phyloP scores from a whole-genome alignment of 1,140 invertebrate genomes.

The Saccostrea cuccullata region DNA sequence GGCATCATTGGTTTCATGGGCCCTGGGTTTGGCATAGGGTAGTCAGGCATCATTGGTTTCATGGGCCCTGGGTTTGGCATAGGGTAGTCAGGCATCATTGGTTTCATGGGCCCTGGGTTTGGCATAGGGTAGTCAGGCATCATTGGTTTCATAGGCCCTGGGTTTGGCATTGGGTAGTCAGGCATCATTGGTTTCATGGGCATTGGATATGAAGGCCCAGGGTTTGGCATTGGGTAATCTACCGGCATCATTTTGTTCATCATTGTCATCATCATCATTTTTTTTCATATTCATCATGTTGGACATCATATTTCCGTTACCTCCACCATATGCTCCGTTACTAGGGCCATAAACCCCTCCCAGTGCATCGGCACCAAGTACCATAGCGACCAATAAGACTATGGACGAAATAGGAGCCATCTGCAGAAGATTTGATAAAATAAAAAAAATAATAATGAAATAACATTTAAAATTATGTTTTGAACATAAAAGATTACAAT shows the following conservation, averaged over 20 bases:
- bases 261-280: background rate
- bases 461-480: too few relatives aligned
- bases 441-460: too few relatives aligned
- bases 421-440: background rate
- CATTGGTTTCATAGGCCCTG: too few relatives aligned
- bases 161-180: background rate
- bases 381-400: background rate
- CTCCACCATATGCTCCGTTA: background rate
- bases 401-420: background rate
- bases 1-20: background rate
- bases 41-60: background rate
- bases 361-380: background rate
- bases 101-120: background rate
- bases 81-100: background rate
- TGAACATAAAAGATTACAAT: too few relatives aligned
- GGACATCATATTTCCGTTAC: background rate
- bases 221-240: background rate
- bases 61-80: background rate
- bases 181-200: background rate
- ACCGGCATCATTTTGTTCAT: background rate
- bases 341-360: too few relatives aligned
- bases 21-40: background rate
- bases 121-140: background rate
- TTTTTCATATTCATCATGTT: slow-evolving; percentile 21
- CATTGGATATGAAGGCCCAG: background rate